phyloP scores from a whole-genome alignment of 2,888 invertebrate species.

The Nebria brevicollis region DNA sequence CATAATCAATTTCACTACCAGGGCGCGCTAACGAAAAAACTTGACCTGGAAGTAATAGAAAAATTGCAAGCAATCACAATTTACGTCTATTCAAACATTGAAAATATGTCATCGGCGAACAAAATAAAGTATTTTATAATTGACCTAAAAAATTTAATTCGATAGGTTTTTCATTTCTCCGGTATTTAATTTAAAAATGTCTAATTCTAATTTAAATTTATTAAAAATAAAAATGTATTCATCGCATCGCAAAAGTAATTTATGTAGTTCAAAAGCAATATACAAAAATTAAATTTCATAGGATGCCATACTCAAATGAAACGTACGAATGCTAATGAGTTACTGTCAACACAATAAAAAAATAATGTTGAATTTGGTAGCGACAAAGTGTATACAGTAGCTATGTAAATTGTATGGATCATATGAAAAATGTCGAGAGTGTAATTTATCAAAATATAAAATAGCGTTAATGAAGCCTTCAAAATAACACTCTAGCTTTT shows the following conservation, averaged over 20 bases:
- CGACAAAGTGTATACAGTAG: not conserved
- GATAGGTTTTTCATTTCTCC: too few species aligned
- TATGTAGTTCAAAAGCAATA: not conserved
- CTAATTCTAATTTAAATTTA: too few species aligned
- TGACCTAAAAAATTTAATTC: too few species aligned
- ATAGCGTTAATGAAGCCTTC: conserved; percentile 16
- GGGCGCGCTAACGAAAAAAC: not conserved
- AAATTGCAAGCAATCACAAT: not conserved
- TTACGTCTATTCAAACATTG: conserved; percentile 8
- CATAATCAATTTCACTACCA: not conserved
- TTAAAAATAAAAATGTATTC: too few species aligned
- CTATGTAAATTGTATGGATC: not conserved
- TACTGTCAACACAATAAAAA: not conserved
- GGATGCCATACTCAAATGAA: not conserved
- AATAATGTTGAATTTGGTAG: not conserved
- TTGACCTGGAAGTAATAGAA: conserved; percentile 13
- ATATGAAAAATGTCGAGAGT: not conserved
- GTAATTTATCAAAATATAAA: conserved; percentile 20
- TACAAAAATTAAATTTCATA: not conserved
- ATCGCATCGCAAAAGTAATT: not conserved
- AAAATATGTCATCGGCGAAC: too few species aligned
- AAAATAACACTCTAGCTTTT: conserved; percentile 9
- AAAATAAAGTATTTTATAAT: too few species aligned
- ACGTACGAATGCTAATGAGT: not conserved
- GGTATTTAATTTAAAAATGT: too few species aligned